Evolutionary conservation across 2,113 vertebrate genomes (phyloP).

Genomic region (Petaurus breviceps): DNA sequence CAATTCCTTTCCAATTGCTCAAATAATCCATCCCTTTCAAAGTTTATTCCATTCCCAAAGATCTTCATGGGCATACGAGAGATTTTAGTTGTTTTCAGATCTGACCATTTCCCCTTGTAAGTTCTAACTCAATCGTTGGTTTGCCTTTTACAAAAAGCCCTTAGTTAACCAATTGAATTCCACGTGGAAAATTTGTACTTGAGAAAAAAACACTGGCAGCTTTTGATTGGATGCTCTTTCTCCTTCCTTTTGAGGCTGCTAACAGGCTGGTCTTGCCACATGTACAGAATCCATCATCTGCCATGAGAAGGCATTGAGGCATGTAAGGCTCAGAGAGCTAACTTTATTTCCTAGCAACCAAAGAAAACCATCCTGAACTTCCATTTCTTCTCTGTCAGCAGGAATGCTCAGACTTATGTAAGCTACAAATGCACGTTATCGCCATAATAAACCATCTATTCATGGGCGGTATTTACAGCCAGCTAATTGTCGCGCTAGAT

Average conservation of each 20-base stretch:
- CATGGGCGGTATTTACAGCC: conserved; percentile 79
- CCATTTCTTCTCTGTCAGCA: conserved; percentile 83
- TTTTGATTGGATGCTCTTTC: conserved; percentile 34
- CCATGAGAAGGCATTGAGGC: conserved; percentile 71
- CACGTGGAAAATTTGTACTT: conserved; percentile 57
- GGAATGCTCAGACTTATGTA: conserved; percentile 84
- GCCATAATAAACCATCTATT: conserved; percentile 83
- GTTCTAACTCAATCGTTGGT: conserved; percentile 47
- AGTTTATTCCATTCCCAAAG: conserved; percentile 65
- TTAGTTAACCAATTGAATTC: conserved; percentile 51
- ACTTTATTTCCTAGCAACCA: conserved; percentile 86
- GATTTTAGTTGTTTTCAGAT: conserved; percentile 64
- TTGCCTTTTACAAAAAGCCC: conserved; percentile 59
- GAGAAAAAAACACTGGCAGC: background rate
- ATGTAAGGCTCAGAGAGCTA: conserved; percentile 78
- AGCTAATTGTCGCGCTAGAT: conserved; percentile 71
- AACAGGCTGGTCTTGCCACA: conserved; percentile 62
- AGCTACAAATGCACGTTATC: conserved; percentile 81
- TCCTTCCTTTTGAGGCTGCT: conserved; percentile 70
- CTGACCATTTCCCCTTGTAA: background rate
- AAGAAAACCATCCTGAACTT: conserved; percentile 76
- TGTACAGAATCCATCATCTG: conserved; percentile 78
- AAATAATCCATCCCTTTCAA: conserved; percentile 63
- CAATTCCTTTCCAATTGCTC: conserved; percentile 39
- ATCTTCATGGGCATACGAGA: conserved; percentile 44